Percentiles rank a stretch among this genome's conserved stretches.
These are phyloP conservation scores for Atlantisia rogersi DNA, from an alignment of 2,113 vertebrate species.

Conservation along the genomic window DNA sequence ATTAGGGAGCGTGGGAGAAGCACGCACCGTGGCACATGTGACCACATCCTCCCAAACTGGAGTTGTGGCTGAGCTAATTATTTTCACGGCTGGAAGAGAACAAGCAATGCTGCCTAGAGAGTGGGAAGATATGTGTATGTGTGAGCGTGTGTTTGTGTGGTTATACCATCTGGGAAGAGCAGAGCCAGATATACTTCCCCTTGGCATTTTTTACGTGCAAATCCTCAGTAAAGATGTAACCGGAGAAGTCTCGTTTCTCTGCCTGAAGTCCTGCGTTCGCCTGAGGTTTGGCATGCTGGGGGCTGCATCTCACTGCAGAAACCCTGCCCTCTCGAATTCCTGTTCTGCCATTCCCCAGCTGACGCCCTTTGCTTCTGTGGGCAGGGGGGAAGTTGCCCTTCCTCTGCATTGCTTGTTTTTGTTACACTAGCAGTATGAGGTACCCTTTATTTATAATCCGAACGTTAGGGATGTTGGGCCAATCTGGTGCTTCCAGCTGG, in stretches of 20 bases:
- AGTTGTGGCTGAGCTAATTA: constrained; percentile 44
- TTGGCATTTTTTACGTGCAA: not conserved
- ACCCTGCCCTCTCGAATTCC: constrained; percentile 19
- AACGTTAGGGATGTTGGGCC: constrained; percentile 1
- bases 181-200: not conserved
- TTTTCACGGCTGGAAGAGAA: constrained; percentile 48
- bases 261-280: not conserved
- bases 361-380: constrained; percentile 3
- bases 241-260: not conserved
- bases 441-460: constrained; percentile 41
- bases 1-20: not conserved
- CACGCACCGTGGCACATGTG: not conserved
- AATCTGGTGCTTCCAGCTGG: constrained; percentile 36
- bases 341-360: constrained; percentile 24
- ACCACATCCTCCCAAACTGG: constrained; percentile 51
- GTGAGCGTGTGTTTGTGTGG: constrained; percentile 36
- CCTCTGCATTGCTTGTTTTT: constrained; percentile 34
- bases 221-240: not conserved
- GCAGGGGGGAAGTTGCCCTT: constrained; percentile 53
- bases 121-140: constrained; percentile 23
- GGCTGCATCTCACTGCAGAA: not conserved
- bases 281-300: not conserved
- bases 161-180: constrained; percentile 47
- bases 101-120: constrained; percentile 22
- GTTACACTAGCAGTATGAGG: constrained; percentile 32